phyloP scores from a whole-genome alignment of 2,797 vertebrate genomes.

The Sebastes trivittatus region DNA sequence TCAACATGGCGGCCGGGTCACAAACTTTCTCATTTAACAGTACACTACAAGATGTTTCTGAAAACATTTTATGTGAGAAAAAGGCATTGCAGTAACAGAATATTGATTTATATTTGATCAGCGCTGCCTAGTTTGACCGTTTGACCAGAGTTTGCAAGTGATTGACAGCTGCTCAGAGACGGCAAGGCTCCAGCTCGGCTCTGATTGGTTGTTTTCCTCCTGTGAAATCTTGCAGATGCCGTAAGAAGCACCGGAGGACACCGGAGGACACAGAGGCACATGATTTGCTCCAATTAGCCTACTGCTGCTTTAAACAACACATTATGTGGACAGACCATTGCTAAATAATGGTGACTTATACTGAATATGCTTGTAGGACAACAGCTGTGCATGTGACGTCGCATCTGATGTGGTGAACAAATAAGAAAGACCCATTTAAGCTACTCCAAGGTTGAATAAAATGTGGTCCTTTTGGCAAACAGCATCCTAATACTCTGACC shows the following conservation, averaged over 20 bases:
- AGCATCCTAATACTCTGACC: not conserved
- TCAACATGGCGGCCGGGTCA: too few relatives aligned
- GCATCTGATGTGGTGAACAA: not conserved
- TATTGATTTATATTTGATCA: too few relatives aligned
- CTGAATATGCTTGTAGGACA: not conserved
- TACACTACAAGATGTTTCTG: too few relatives aligned
- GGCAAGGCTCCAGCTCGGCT: not conserved
- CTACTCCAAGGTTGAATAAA: not conserved
- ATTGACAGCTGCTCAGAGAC: too few relatives aligned
- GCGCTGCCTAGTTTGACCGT: too few relatives aligned
- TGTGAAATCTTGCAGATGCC: too few relatives aligned
- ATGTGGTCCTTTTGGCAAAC: not conserved
- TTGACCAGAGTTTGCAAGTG: fast-evolving
- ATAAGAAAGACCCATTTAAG: not conserved
- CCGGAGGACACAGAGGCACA: not conserved
- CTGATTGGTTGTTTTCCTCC: too few relatives aligned
- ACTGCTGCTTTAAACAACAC: not conserved
- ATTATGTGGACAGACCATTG: not conserved
- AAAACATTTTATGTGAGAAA: too few relatives aligned
- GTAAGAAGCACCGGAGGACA: not conserved
- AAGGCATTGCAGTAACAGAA: too few relatives aligned
- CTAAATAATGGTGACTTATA: not conserved
- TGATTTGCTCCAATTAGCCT: not conserved
- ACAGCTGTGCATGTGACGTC: not conserved
- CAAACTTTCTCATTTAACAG: too few relatives aligned